Percentiles rank a stretch among this genome's conserved stretches.
Conservation (phyloP, 2,888 invertebrate species). For the Dynastes tityus region DNA sequence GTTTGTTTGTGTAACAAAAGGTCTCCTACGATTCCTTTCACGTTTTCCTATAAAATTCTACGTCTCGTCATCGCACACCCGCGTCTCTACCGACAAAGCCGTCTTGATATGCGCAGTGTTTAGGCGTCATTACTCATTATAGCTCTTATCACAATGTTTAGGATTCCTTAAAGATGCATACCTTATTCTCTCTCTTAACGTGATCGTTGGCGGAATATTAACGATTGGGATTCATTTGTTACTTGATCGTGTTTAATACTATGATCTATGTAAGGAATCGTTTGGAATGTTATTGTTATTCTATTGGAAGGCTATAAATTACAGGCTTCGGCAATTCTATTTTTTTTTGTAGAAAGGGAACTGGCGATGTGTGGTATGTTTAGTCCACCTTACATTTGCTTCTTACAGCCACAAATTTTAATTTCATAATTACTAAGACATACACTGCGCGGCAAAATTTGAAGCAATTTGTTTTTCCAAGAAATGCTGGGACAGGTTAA, state of each 20-base stretch:
- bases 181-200: constrained; percentile 16
- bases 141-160: constrained; percentile 17
- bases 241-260: background rate
- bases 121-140: constrained; percentile 38
- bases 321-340: background rate
- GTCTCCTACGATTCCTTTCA: constrained; percentile 36
- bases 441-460: no score
- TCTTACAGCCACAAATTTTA: no score
- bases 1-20: constrained; percentile 49
- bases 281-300: background rate
- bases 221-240: constrained; percentile 16
- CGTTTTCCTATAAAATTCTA: constrained; percentile 39
- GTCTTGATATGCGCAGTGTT: constrained; percentile 25
- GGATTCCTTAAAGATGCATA: constrained; percentile 35
- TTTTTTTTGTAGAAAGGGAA: background rate
- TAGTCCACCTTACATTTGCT: no score
- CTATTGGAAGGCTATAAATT: background rate
- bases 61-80: background rate
- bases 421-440: no score
- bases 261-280: background rate
- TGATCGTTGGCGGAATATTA: constrained; percentile 15
- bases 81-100: constrained; percentile 26
- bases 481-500: no score
- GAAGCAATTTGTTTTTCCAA: no score
- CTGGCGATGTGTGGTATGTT: no score